Evolutionary conservation across 2,113 vertebrate species (phyloP).

Genomic region (Steatornis caripensis): DNA sequence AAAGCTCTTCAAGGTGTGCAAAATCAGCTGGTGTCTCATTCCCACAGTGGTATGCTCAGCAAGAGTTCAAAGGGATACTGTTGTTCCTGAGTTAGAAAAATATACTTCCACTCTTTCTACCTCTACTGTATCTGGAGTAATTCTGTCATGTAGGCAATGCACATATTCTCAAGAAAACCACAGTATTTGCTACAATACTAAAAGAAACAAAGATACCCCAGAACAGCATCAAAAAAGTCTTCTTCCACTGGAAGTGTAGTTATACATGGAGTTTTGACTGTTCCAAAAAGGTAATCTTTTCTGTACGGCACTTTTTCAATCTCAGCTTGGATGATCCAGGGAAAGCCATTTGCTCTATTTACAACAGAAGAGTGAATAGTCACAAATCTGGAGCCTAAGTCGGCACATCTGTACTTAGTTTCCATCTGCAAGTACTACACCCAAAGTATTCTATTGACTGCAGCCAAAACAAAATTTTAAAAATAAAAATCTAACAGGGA

Average conservation of each 20-base stretch:
- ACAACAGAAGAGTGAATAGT: background rate
- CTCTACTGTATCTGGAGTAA: background rate
- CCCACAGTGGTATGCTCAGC: accelerated
- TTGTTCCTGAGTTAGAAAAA: background rate
- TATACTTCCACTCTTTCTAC: background rate
- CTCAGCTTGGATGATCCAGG: background rate
- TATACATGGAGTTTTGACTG: background rate
- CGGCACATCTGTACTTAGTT: background rate
- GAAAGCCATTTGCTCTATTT: slow-evolving; percentile 5
- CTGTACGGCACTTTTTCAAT: background rate
- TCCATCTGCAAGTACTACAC: background rate
- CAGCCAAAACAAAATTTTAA: background rate
- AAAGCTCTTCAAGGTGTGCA: background rate
- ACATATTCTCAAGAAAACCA: background rate
- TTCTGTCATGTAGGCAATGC: background rate
- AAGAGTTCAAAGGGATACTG: background rate
- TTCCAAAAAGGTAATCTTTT: background rate
- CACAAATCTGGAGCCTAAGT: background rate
- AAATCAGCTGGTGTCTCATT: background rate
- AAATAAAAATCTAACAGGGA: background rate
- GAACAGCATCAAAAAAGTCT: background rate
- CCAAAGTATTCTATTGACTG: background rate
- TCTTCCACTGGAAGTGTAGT: background rate
- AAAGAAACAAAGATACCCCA: background rate
- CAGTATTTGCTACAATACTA: background rate